A percentile compares a stretch with the other conserved stretches of the same genome.
Conservation (phyloP, 2,797 vertebrate genomes). For the Diceros bicornis region DNA sequence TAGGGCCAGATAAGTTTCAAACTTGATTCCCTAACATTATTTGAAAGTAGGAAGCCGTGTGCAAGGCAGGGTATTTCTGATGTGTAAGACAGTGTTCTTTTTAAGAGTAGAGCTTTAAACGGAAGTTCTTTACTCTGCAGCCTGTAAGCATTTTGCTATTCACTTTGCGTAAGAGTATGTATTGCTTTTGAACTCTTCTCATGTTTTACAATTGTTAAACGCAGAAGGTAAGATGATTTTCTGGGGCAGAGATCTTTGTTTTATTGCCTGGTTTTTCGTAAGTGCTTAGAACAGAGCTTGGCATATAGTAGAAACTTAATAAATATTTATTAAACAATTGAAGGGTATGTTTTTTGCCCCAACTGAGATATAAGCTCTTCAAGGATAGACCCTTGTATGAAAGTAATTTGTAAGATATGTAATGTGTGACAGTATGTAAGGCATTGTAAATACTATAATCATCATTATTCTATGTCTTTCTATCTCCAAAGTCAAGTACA, state of each 20-base stretch:
- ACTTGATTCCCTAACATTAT: constrained; percentile 7
- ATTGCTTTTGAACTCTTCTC: constrained; percentile 15
- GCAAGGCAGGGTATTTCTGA: constrained; percentile 22
- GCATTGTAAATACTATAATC: constrained; percentile 11
- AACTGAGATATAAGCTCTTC: constrained; percentile 4
- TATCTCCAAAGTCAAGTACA: neutral
- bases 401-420: neutral
- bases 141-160: constrained; percentile 8
- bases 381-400: neutral
- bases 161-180: neutral
- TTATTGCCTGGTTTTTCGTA: neutral
- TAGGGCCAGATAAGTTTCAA: constrained; percentile 24
- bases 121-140: neutral
- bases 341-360: neutral
- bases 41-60: constrained; percentile 8
- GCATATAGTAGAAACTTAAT: neutral
- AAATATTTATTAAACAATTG: constrained; percentile 25
- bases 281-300: neutral
- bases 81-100: neutral
- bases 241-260: neutral
- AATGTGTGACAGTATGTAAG: neutral
- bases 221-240: neutral
- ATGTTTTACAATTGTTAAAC: constrained; percentile 66
- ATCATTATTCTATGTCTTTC: neutral
- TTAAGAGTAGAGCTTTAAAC: neutral